These are phyloP conservation scores for Rhegmatorhina hoffmannsi DNA, from an alignment of 2,113 vertebrate genomes.

Conservation along the genomic window DNA sequence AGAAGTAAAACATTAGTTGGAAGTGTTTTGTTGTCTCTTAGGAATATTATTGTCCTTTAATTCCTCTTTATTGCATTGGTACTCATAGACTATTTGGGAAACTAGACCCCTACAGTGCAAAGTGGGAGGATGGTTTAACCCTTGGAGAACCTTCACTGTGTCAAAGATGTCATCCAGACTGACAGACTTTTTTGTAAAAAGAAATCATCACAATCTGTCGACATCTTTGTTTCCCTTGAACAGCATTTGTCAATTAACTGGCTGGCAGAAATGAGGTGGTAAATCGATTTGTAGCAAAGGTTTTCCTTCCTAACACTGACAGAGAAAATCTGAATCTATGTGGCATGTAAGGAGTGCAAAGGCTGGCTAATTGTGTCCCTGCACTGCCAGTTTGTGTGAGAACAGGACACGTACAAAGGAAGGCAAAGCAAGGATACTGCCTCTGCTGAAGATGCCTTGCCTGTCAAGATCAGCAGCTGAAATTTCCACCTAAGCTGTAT, in stretches of 20 bases:
- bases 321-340: background rate
- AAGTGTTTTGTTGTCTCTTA: background rate
- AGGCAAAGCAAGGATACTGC: constrained; percentile 41
- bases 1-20: background rate
- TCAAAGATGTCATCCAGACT: background rate
- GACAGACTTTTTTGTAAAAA: background rate
- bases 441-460: constrained; percentile 30
- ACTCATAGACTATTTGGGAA: background rate
- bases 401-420: background rate
- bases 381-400: background rate
- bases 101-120: background rate
- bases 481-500: constrained; percentile 67
- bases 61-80: background rate
- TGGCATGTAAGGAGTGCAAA: background rate
- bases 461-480: constrained; percentile 66
- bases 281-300: background rate
- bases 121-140: background rate
- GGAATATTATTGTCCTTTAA: background rate
- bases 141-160: background rate
- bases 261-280: background rate
- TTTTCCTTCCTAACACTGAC: background rate
- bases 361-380: background rate
- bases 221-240: background rate
- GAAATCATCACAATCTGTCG: background rate
- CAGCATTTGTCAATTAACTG: background rate